A percentile compares a stretch with the other conserved stretches of the same genome.
Conservation (phyloP, 2,797 vertebrate species). For the Anguilla megastoma region DNA sequence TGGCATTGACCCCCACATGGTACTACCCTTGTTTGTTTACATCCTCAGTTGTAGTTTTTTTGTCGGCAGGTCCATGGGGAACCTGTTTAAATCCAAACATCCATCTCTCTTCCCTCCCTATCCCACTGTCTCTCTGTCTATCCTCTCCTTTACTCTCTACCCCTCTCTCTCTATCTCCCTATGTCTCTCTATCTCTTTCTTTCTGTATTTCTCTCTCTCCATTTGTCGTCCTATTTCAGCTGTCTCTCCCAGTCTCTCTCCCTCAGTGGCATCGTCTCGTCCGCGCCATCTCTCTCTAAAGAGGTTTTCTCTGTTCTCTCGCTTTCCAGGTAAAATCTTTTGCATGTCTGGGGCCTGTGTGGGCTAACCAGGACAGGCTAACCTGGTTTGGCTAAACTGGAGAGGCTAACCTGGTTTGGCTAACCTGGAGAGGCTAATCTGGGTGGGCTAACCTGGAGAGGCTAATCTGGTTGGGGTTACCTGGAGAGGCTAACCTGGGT, state of each 20-base stretch:
- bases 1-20: constrained; percentile 3
- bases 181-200: background rate
- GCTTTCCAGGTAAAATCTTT: constrained; percentile 77
- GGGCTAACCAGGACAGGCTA: constrained; percentile 47
- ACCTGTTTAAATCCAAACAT: constrained; percentile 17
- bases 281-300: constrained; percentile 75
- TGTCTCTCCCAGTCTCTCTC: constrained; percentile 73
- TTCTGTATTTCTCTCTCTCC: constrained; percentile 35
- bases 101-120: background rate
- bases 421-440: constrained; percentile 38
- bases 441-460: background rate
- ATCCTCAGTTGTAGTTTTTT: background rate
- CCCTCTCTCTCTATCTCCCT: background rate
- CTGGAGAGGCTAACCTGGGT: constrained; percentile 1
- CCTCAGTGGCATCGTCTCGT: constrained; percentile 70
- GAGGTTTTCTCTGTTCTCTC: constrained; percentile 79
- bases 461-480: background rate
- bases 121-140: background rate
- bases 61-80: background rate
- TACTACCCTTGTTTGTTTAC: background rate
- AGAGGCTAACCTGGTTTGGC: constrained; percentile 35
- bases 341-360: constrained; percentile 40
- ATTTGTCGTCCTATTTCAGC: constrained; percentile 54
- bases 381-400: constrained; percentile 18
- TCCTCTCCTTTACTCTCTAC: background rate